A percentile compares a stretch with the other conserved stretches of the same genome.
Conservation (phyloP, 2,797 vertebrate species). For the Dromococcyx pavoninus region DNA sequence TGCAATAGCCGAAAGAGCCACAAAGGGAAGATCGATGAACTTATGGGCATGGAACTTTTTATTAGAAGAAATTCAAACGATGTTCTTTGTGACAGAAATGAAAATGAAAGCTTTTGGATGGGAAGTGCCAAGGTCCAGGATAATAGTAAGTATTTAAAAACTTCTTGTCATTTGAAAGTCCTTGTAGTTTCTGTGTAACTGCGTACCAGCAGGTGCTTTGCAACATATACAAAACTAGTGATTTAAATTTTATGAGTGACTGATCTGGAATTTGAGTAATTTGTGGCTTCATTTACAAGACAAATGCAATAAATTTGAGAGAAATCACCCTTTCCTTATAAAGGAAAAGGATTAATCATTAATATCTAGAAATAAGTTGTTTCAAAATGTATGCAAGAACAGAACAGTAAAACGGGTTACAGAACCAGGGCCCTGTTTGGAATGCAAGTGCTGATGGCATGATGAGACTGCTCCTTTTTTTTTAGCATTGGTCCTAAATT, state of each 20-base stretch:
- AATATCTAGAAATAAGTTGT: not conserved
- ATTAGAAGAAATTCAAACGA: conserved; percentile 64
- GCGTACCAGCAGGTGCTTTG: not conserved
- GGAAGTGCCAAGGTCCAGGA: conserved; percentile 72
- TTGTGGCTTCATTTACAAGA: not conserved
- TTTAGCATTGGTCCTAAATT: not conserved
- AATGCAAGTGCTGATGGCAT: not conserved
- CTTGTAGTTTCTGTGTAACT: not conserved
- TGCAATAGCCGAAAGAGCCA: conserved; percentile 27
- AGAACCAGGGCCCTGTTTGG: not conserved
- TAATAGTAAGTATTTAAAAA: conserved; percentile 65
- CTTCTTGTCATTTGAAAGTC: not conserved
- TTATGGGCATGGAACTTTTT: conserved; percentile 33
- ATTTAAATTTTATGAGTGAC: not conserved
- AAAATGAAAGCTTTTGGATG: conserved; percentile 67
- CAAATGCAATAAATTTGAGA: not conserved
- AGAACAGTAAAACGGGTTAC: not conserved
- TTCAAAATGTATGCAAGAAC: not conserved
- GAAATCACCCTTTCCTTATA: not conserved
- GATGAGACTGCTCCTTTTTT: not conserved
- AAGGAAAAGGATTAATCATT: not conserved
- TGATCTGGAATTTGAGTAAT: not conserved
- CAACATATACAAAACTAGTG: rapidly evolving
- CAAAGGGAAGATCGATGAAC: conserved; percentile 58
- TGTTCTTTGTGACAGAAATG: conserved; percentile 49